Percentiles rank a stretch among this genome's conserved stretches.
Conservation (phyloP, 37 sponge, comb jelly and placozoan species). For the Cladorhizidae sp. region DNA sequence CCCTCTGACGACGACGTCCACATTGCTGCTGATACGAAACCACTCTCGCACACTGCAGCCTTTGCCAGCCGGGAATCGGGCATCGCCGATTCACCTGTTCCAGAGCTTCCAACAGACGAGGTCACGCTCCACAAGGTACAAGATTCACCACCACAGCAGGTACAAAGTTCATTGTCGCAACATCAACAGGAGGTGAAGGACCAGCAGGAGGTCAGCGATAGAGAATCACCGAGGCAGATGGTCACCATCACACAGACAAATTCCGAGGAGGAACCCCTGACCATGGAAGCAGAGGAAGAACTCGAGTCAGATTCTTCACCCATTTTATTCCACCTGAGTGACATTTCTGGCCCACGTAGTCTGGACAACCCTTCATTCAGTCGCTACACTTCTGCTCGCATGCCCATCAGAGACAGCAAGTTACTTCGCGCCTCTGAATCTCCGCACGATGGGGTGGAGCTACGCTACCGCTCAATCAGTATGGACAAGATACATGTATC, state of each 20-base stretch:
- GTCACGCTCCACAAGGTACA: neutral
- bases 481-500: neutral
- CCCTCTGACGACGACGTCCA: neutral
- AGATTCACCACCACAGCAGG: neutral
- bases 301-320: too few relatives aligned
- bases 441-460: neutral
- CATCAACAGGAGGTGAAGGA: too few relatives aligned
- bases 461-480: neutral
- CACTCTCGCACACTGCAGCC: neutral
- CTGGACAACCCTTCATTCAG: neutral
- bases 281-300: too few relatives aligned
- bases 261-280: too few relatives aligned
- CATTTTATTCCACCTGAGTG: too few relatives aligned
- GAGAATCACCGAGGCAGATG: neutral
- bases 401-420: slow-evolving; percentile 14
- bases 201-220: neutral
- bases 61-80: slow-evolving; percentile 39
- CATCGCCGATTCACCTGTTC: slow-evolving; percentile 33
- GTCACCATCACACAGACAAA: neutral
- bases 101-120: slow-evolving; percentile 2
- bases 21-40: neutral
- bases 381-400: slow-evolving; percentile 15
- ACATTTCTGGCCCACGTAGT: neutral
- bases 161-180: too few relatives aligned
- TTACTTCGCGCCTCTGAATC: neutral